Evolutionary conservation across 2,113 vertebrate genomes (phyloP), one percentile per base, ranked within the genome.

Genomic region (Noturus placidus): DNA sequence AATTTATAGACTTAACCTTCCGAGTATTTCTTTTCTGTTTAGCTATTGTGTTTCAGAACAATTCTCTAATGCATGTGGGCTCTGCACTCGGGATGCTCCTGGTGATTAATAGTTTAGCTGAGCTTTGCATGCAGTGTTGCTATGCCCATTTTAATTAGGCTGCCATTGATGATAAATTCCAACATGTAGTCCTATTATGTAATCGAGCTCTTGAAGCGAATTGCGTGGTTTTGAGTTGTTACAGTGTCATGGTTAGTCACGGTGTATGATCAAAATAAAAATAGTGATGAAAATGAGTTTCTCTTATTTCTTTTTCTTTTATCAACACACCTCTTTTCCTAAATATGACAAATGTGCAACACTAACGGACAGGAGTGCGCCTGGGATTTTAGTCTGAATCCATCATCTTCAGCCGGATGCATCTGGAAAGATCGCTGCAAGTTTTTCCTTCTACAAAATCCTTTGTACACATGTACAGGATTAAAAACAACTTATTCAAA

Each of bases 101-200:
- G 50, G 27, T 86, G 88, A 87, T 85, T 69, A 79, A 90, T 87
- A 35, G 86, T 84, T 46, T 42, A n/a, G 79, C 70, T 74, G 67
- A 74, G 83, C 80, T 72, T 76, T 7, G 59, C 84, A 35, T 77
- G 85, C 87, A 50, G 15, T 61, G 52, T 54, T 77, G 86, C 57
- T 65, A 22, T 72, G 72, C 30, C 86, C 4, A 17, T 86, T 89
- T 77, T 89, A 91, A 89, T 91, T 88, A 88, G 88, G 61, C 67
- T 77, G 83, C 88, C 74, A 46, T 86, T 76, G 38, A 85, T 88
- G 90, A 91, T 85, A 84, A 67, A 86, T 83, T 78, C 65, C 77
- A 84, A 87, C 70, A 83, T 54, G 56, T 57, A 4, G 81, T 69
- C 59, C 83, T 83, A 79, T 79, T 78, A 87, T 84, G 78, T 46